These are phyloP conservation scores for Sarcophaga rosellei DNA, from an alignment of 2,888 invertebrate species.

Conservation along the genomic window DNA sequence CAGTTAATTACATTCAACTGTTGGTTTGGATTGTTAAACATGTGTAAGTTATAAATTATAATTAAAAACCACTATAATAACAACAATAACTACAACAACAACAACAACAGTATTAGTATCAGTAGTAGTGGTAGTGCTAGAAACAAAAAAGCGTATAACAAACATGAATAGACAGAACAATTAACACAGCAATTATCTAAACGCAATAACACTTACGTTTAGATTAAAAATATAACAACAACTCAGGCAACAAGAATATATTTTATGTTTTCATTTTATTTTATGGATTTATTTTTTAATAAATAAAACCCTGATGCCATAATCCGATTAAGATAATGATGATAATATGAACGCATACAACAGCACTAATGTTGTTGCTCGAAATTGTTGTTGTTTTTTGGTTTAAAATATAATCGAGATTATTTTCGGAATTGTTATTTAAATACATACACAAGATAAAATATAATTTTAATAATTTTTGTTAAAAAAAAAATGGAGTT, in stretches of 20 bases:
- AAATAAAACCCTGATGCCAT: not conserved
- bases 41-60: conserved; percentile 61
- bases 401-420: too few relatives aligned
- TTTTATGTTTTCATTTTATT: not conserved
- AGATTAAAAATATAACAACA: not conserved
- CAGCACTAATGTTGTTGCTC: too few relatives aligned
- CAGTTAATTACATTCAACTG: conserved; percentile 59
- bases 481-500: too few relatives aligned
- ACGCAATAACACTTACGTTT: conserved; percentile 38
- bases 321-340: not conserved
- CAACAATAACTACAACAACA: not conserved
- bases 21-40: conserved; percentile 59
- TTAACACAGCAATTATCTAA: conserved; percentile 60
- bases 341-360: too few relatives aligned
- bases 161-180: conserved; percentile 29
- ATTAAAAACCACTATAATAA: conserved; percentile 53
- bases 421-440: too few relatives aligned
- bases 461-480: too few relatives aligned
- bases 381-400: too few relatives aligned
- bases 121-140: too few relatives aligned
- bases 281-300: not conserved
- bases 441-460: too few relatives aligned
- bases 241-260: not conserved
- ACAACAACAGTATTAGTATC: not conserved
- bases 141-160: not conserved